Conservation (phyloP, 2,113 vertebrate genomes). For the Tetraodon nigroviridis region DNA sequence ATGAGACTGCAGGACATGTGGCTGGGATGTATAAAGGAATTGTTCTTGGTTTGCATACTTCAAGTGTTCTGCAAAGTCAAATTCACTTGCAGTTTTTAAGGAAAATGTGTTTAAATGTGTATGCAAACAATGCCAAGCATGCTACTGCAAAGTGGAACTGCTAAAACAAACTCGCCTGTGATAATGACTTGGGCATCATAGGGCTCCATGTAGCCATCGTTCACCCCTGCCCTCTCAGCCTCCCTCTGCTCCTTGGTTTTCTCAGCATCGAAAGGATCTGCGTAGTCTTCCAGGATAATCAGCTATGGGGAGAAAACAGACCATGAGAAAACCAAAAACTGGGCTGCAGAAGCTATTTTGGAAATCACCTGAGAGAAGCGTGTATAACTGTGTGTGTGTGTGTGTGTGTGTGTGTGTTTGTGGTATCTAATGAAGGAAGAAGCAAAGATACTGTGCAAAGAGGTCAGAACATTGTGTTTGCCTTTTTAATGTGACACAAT, state of each 20-base stretch:
- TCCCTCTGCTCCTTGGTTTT: slow-evolving; percentile 88
- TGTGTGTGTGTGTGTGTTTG: slow-evolving; percentile 18
- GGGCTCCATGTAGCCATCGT: slow-evolving; percentile 95
- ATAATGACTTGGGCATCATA: slow-evolving; percentile 97
- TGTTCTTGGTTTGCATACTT: neutral
- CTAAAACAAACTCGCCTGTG: slow-evolving; percentile 75
- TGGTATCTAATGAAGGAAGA: slow-evolving; percentile 41
- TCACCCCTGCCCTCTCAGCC: slow-evolving; percentile 84
- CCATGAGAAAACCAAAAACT: slow-evolving; percentile 9
- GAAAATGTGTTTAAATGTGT: too few species aligned
- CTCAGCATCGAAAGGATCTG: slow-evolving; percentile 91
- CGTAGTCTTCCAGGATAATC: slow-evolving; percentile 93
- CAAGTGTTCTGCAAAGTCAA: neutral
- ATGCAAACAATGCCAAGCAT: too few species aligned
- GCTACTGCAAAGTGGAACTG: neutral
- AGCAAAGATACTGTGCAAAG: slow-evolving; percentile 54
- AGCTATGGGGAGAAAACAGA: slow-evolving; percentile 66
- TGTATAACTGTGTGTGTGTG: slow-evolving; percentile 9
- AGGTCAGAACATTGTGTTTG: slow-evolving; percentile 60
- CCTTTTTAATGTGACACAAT: slow-evolving; percentile 58
- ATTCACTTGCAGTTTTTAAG: neutral
- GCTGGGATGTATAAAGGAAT: neutral
- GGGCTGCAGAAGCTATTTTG: slow-evolving; percentile 7
- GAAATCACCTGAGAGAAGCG: slow-evolving; percentile 1
- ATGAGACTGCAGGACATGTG: slow-evolving; percentile 1